phyloP scores from a whole-genome alignment of 2,797 vertebrate species.

The Naso thynnoides region DNA sequence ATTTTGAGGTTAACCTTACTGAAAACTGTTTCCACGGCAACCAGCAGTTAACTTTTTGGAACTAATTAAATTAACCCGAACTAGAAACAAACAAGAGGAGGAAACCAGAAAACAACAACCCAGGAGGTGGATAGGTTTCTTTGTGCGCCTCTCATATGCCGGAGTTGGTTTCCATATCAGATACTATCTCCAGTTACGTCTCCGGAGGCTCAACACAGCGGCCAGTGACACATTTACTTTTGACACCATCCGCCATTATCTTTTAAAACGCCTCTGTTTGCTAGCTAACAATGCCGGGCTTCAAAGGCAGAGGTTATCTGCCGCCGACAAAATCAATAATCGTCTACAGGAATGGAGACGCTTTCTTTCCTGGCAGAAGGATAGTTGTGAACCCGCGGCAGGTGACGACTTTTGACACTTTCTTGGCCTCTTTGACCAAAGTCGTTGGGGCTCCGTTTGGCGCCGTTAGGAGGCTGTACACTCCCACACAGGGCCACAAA shows the following conservation, averaged over 20 bases:
- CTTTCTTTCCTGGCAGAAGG: slow-evolving; percentile 79
- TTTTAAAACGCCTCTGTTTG: neutral
- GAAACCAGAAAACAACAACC: neutral
- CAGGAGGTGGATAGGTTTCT: slow-evolving; percentile 38
- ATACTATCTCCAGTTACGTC: slow-evolving; percentile 62
- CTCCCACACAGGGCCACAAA: slow-evolving; percentile 73
- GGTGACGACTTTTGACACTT: slow-evolving; percentile 79
- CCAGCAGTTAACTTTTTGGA: too few species aligned
- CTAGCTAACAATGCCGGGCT: slow-evolving; percentile 31
- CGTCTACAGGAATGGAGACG: slow-evolving; percentile 86
- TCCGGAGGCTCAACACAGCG: slow-evolving; percentile 21
- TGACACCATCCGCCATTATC: slow-evolving; percentile 9
- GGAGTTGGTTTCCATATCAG: slow-evolving; percentile 60
- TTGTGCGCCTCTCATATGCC: slow-evolving; percentile 41
- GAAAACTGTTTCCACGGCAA: too few species aligned
- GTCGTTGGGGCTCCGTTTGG: slow-evolving; percentile 78
- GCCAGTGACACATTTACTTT: slow-evolving; percentile 28
- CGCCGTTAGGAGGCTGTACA: slow-evolving; percentile 83
- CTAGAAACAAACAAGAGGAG: neutral
- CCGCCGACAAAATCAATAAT: slow-evolving; percentile 77
- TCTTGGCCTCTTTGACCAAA: slow-evolving; percentile 78
- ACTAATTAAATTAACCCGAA: neutral
- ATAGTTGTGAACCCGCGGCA: slow-evolving; percentile 80
- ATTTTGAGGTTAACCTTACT: too few species aligned
- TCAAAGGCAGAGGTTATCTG: slow-evolving; percentile 8